Base-by-base conservation (phyloP, 2,797 vertebrate species). In the Sitta carolinensis region DNA sequence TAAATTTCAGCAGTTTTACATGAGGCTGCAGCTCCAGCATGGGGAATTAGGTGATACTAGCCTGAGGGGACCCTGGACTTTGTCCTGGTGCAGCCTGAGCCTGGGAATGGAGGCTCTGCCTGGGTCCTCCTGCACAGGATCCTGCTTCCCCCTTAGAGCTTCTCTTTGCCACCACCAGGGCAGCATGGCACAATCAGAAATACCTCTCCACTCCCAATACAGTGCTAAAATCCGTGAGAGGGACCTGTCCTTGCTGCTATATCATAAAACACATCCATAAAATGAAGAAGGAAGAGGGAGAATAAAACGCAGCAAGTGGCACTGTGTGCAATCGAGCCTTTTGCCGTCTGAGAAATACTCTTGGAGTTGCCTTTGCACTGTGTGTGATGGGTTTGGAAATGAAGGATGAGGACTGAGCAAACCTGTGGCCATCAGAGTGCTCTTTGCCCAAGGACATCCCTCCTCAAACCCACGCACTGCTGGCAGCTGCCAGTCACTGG, bases 401-500 rank as follows among this genome's bases (percentile, higher is more conserved):
- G 80, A 91, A 66, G 50, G 45, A 55, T 93, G 92, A 75, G 80
- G 84, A 29, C 76, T 14, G 54, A 92, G 88, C 61, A 70, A 61
- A 69, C 43, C 3, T 26, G 52, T 38, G 70, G 61, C 86, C 77
- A 38, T 79, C 72, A 22, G 70, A 32, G 43, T 10, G 27, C 74
- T 81, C 84, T 64, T 93, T 0, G 34, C 95, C 90, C 95, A 96
- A 95, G 96, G 96, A 82, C 94, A 97, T 93, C 92, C 77, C 81
- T 90, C 78, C 89, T 87, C 95, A 92, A 82, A 29, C 89, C 88
- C 64, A 36, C 23, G 12, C 72, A 32, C 72, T 1, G 7, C 92
- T 91, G 94, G 95, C 89, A 97, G 95, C 92, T 95, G 94, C 91
- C 96, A 95, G 15, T 97, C 96, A 96, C 36, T 1, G 4, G 0